Base-by-base conservation (phyloP, 2,797 vertebrate genomes). In the Poecilia velifera region DNA sequence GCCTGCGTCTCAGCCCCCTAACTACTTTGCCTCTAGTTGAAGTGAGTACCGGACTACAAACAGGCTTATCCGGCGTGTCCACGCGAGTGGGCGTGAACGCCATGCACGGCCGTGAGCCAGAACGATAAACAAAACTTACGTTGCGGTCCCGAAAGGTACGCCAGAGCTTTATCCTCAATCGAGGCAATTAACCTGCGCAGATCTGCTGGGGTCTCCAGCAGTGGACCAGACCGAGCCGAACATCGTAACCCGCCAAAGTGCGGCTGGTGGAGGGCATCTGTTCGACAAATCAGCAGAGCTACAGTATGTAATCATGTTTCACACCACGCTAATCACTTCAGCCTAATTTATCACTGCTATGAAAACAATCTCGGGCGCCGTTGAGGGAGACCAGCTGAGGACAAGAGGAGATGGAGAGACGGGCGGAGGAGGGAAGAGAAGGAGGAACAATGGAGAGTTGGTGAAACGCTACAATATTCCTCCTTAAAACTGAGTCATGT, bases 271-370 rank as follows among this genome's bases (percentile, higher is more conserved):
- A 96, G 95, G 95, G 95, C 95, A 95, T 95, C 95, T 94, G 95
- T 89, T 94, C 88, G 20, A 91, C 94, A 91, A 94, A 96, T 96
- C 95, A 95, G 94, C 91, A 91, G 86, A 89, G 93, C 94, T 90
- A 89, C 80, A 85, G 86, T 82, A 88, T 94, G 93, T 95, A 95
- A 96, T 96, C 95, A 94, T 89, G 88, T 95, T 95, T 95, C 95
- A 95, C 95, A 91, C 92, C 88, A 89, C 82, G 87, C 95, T 96
- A 96, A 96, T 96, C 94, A 95, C 95, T 95, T 95, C 94, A 94
- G 93, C 88, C 89, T 93, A 92, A 95, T 96, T 95, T 94, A 94
- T 93, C 94, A 89, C 85, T 81, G 93, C 90, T 90, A 91, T 85
- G 87, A 94, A 95, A 94, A 94, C 92, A 93, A 89, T 91, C 91